Base-by-base conservation (phyloP, 2,888 invertebrate species). In the Dasysyrphus albostriatus region DNA sequence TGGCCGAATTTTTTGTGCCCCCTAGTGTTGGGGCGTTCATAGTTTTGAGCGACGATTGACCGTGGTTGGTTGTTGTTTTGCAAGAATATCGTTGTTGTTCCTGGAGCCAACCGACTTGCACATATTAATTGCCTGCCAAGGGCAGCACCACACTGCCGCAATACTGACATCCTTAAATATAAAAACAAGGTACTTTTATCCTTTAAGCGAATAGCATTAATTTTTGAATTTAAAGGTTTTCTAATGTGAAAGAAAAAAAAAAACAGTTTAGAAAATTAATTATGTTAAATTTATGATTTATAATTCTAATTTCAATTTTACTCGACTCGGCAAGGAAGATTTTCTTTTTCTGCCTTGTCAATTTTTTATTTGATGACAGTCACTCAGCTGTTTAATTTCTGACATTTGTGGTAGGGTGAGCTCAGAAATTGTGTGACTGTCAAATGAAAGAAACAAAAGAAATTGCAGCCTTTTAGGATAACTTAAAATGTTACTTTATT, bases 1-100 rank as follows among this genome's bases (percentile, higher is more conserved):
- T 95, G 95, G 0, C 94, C 94, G 90, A 95, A 95, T 87, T 94
- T 93, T 89, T 94, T 94, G 89, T 93, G 93, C 12, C 92, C 90
- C n/a, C 94, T 90, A 2, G 76, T 63, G 37, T 88, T 85, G n/a
- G 75, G 67, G 7, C 69, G 47, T 14, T 79, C 76, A 34, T 51
- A 5, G 42, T 19, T 59, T 10, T 76, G 16, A 12, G 37, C 1
- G 3, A 39, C 51, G 2, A 54, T 61, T 32, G 69, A 54, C 19
- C 65, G 73, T 49, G 73, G 67, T 4, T 70, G 19, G 47, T 39
- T 69, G 0, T 32, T 58, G 2, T 74, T 24, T 42, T 69, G 65
- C 6, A 78, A 29, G 2, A 19, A 59, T 19, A 49, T 29, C 0
- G 49, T 16, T 0, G 69, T 49, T 9, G 83, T 54, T 10, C 61